Evolutionary conservation across 1,140 invertebrate species (phyloP).

Genomic region (Drosophila kikkawai): DNA sequence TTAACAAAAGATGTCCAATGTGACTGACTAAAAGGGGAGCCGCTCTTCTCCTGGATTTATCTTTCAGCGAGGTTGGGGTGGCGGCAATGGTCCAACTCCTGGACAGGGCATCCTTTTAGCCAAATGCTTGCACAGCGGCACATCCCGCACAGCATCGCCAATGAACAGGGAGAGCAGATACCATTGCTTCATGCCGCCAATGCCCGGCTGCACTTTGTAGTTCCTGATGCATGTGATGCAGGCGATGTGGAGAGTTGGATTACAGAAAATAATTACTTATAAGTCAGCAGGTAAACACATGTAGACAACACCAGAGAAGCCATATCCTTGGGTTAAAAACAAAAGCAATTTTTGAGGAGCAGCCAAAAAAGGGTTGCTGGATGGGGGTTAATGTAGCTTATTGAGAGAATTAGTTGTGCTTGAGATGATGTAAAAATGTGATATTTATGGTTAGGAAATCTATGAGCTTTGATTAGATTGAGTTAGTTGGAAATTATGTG

Average conservation of each 20-base stretch:
- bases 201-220: slow-evolving; percentile 89
- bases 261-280: slow-evolving; percentile 84
- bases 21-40: slow-evolving; percentile 60
- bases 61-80: slow-evolving; percentile 77
- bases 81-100: slow-evolving; percentile 74
- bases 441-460: neutral
- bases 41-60: slow-evolving; percentile 5
- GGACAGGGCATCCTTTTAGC: slow-evolving; percentile 87
- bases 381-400: slow-evolving; percentile 8
- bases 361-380: slow-evolving; percentile 18
- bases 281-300: slow-evolving; percentile 73
- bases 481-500: neutral
- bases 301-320: slow-evolving; percentile 15
- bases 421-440: neutral
- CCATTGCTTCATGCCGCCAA: slow-evolving; percentile 89
- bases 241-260: slow-evolving; percentile 67
- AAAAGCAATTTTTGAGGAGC: slow-evolving; percentile 56
- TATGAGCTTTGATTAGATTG: neutral
- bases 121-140: slow-evolving; percentile 91
- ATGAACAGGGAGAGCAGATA: slow-evolving; percentile 93
- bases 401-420: slow-evolving; percentile 12
- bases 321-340: slow-evolving; percentile 22
- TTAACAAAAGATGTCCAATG: slow-evolving; percentile 71
- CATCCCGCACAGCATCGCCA: slow-evolving; percentile 92
- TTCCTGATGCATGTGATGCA: slow-evolving; percentile 86